phyloP scores from a whole-genome alignment of 2,113 vertebrate species.

The Piprites chloris region DNA sequence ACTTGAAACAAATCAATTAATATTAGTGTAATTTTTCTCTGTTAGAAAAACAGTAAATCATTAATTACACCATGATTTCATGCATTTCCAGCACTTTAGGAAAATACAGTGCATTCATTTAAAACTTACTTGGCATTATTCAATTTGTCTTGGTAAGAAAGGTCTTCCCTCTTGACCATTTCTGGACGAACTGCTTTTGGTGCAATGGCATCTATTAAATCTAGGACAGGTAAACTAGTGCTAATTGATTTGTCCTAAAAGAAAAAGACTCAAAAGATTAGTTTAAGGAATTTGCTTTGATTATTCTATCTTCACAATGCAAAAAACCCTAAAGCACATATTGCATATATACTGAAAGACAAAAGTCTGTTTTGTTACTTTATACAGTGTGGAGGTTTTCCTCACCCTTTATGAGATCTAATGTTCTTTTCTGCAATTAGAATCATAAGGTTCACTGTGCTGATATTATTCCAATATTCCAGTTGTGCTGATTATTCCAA shows the following conservation, averaged over 20 bases:
- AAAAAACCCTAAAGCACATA: not conserved
- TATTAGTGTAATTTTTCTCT: not conserved
- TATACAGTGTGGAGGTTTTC: not conserved
- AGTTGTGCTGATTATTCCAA: too few relatives aligned
- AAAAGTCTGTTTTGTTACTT: not conserved
- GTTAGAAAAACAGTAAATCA: not conserved
- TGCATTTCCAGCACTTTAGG: not conserved
- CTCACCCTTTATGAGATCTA: not conserved
- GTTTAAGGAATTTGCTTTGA: not conserved
- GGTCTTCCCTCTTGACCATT: constrained; percentile 83
- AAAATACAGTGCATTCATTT: not conserved
- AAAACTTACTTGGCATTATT: constrained; percentile 87
- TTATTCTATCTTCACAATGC: not conserved
- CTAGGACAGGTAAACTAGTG: constrained; percentile 92
- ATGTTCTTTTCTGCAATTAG: not conserved
- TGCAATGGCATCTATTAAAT: constrained; percentile 92
- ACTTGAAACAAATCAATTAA: not conserved
- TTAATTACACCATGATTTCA: not conserved
- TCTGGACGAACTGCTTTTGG: constrained; percentile 86
- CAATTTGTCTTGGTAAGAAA: constrained; percentile 78
- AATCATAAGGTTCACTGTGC: not conserved
- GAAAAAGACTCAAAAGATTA: constrained; percentile 23
- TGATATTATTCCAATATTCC: not conserved
- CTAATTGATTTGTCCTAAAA: constrained; percentile 91
- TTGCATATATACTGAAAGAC: not conserved